Evolutionary conservation across 1,140 invertebrate species (phyloP).

Genomic region (Lepidurus couesii): DNA sequence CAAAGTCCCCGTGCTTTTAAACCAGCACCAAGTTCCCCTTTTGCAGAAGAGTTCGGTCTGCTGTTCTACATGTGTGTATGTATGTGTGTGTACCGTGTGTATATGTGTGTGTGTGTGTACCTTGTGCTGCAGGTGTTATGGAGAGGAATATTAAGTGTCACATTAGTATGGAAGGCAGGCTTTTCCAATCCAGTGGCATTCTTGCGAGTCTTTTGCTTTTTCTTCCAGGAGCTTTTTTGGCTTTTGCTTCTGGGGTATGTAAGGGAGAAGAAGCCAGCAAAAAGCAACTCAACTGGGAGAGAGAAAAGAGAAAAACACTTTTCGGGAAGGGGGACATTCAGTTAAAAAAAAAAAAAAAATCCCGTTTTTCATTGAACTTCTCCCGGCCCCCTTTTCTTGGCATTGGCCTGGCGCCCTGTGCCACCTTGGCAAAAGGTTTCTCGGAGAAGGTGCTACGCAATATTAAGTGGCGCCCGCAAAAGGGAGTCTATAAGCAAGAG

Average conservation of each 20-base stretch:
- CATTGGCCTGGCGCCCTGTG: constrained; percentile 7
- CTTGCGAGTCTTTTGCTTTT: not conserved
- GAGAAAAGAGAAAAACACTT: not conserved
- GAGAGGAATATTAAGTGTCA: constrained; percentile 22
- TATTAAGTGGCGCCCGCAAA: not conserved
- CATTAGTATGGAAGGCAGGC: constrained; percentile 21
- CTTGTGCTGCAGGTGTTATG: constrained; percentile 9
- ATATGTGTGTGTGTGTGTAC: not conserved
- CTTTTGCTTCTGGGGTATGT: not conserved
- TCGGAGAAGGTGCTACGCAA: not conserved
- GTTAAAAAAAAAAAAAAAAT: not conserved
- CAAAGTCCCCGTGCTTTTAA: too few relatives aligned
- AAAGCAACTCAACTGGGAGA: not conserved
- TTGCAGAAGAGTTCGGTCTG: too few relatives aligned
- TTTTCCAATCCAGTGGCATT: constrained; percentile 14
- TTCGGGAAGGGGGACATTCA: not conserved
- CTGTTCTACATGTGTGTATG: not conserved
- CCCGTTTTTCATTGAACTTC: constrained; percentile 22
- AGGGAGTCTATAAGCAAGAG: not conserved
- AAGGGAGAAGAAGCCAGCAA: not conserved
- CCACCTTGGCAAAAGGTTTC: not conserved
- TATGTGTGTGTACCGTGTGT: not conserved
- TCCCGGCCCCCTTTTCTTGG: not conserved
- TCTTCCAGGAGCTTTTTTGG: not conserved
- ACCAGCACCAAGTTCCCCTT: too few relatives aligned